A percentile compares a stretch with the other conserved stretches of the same genome.
Conservation (phyloP, 2,888 invertebrate genomes). For the Netelia fuscicornis region DNA sequence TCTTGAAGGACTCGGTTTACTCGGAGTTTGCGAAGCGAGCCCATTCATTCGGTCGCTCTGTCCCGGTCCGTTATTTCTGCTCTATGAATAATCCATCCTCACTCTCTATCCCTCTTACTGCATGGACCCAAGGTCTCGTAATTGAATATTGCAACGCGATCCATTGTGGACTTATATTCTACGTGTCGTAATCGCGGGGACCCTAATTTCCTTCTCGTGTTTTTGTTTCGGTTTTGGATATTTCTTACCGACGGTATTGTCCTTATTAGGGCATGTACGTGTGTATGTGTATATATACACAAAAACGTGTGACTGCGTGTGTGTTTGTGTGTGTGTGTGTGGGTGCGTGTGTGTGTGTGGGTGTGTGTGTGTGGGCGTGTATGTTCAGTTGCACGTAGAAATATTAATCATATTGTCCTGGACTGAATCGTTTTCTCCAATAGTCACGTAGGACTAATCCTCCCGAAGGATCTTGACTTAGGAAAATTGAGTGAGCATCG, state of each 20-base stretch:
- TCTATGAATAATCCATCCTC: slow-evolving; percentile 42
- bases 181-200: slow-evolving; percentile 37
- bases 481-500: slow-evolving; percentile 50
- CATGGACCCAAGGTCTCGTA: slow-evolving; percentile 43
- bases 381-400: slow-evolving; percentile 12
- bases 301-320: background rate
- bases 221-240: slow-evolving; percentile 38
- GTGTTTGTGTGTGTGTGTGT: background rate
- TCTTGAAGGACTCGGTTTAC: slow-evolving; percentile 57
- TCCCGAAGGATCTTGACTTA: slow-evolving; percentile 54
- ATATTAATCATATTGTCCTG: slow-evolving; percentile 9
- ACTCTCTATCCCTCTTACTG: slow-evolving; percentile 24
- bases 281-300: too few relatives aligned
- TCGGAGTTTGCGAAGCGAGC: slow-evolving; percentile 49
- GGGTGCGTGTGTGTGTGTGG: background rate
- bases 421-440: background rate
- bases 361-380: background rate
- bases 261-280: slow-evolving; percentile 17
- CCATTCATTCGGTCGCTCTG: slow-evolving; percentile 50
- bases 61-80: slow-evolving; percentile 47
- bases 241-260: slow-evolving; percentile 38
- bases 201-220: slow-evolving; percentile 59
- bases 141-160: slow-evolving; percentile 64
- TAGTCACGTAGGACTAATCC: slow-evolving; percentile 48
- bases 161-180: slow-evolving; percentile 59